Base-by-base conservation (phyloP, 2,113 vertebrate genomes). In the Nerophis ophidion region DNA sequence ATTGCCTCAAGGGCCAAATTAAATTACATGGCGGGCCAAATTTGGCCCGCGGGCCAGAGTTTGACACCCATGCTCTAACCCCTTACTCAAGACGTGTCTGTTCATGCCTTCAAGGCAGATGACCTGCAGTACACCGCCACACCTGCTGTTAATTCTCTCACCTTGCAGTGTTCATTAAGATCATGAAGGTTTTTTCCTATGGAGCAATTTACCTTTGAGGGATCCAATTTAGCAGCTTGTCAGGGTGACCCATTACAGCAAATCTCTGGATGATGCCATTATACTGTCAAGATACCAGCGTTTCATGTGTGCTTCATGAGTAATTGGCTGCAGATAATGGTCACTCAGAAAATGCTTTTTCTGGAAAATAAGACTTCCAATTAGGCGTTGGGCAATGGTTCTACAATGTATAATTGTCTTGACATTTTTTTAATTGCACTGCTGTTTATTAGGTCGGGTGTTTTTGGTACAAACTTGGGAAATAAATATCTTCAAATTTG, bases 191-290 rank as follows among this genome's bases (percentile, higher is more conserved):
- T 26, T 33, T 78, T 77, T 69, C 64, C 44, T 6, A 45, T 49
- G 46, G 67, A 60, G 49, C 46, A 49, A 66, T 81, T 81, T 76
- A 57, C 79, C 62, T 77, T 72, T 53, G 63, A 54, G 8, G 45
- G 77, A 77, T 81, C 57, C 60, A 77, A 79, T 79, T 55, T 53
- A 74, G 81, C 77, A 77, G 61, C 69, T 75, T 86, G 75, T 79
- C 75, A 68, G 60, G 61, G 75, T 64, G 73, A 69, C 60, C 72
- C 59, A 70, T 80, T 75, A 74, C 65, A 67, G 65, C 67, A 57
- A 61, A 45, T 67, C 60, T 47, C 54, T 49, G 64, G 49, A 69
- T 73, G 60, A 60, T 60, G 71, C 64, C 63, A 61, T 69, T 77
- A 70, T 53, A 70, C 69, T 59, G 68, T 70, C 69, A 72, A 46